Evolutionary conservation across 2,113 vertebrate species (phyloP).

Genomic region (Corythaixoides concolor): DNA sequence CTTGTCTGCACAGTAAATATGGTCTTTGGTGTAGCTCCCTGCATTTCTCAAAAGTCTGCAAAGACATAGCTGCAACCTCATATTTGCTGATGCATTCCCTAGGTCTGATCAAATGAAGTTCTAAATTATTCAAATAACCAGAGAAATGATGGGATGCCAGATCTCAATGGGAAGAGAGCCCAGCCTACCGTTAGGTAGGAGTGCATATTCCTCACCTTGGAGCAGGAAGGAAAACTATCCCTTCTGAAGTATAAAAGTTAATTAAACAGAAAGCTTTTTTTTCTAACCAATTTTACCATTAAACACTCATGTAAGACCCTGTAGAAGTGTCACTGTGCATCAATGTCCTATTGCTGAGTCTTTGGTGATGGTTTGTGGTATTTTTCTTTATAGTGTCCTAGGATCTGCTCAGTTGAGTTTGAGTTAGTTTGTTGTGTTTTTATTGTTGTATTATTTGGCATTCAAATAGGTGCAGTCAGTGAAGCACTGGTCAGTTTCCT

Average conservation of each 20-base stretch:
- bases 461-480: neutral
- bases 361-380: neutral
- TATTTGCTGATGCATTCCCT: neutral
- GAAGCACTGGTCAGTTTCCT: neutral
- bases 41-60: neutral
- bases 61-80: neutral
- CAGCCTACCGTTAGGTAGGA: neutral
- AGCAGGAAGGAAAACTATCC: neutral
- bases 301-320: neutral
- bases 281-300: neutral
- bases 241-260: neutral
- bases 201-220: neutral
- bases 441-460: conserved; percentile 14
- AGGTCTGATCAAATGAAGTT: neutral
- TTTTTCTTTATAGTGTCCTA: neutral
- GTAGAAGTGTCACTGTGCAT: neutral
- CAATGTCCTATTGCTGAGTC: neutral
- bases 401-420: neutral
- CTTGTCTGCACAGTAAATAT: neutral
- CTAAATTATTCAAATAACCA: neutral
- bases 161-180: neutral
- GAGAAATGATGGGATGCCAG: neutral
- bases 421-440: neutral
- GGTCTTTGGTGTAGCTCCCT: neutral
- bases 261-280: neutral